Base-by-base conservation (phyloP, 2,113 vertebrate genomes). In the Rhineura floridana region DNA sequence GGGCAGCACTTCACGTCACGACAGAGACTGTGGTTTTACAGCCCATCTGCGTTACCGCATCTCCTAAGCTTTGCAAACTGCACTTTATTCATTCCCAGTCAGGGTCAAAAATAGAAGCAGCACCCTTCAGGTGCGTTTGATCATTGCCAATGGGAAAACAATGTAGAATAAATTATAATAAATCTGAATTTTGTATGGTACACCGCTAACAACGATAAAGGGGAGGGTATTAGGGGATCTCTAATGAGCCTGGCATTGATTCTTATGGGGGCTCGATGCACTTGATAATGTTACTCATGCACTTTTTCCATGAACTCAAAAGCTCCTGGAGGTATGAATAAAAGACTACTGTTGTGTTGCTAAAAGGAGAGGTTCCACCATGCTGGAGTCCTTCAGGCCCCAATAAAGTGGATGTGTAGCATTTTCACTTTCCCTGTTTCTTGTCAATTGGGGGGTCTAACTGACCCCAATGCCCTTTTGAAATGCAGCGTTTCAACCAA, bases 1-100 rank as follows among this genome's bases (percentile, higher is more conserved):
- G 33, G 90, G 75, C 93, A 94, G 92, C 92, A 91, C 95, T 90
- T 94, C 93, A 95, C 67, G 23, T 8, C 0, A 5, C 90, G 91
- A 44, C 3, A 8, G 67, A 12, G 87, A 67, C 75, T 59, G 15
- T 30, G 70, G 0, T 0, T 17, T 46, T 23, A 23, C 11, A 44
- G 10, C 44, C 44, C n/a, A 19, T n/a, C 4, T 4, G 1, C 33
- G 15, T 12, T 7, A n/a, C 46, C 52, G 46, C n/a, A n/a, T n/a
- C 5, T 86, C 46, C 85, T 39, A 5, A 8, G 23, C 12, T 48
- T n/a, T 88, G 30, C 6, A 87, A 81, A 59, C 46, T 82, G 79
- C 79, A 88, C 86, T 88, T 88, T 88, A 63, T 13, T 21, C 12
- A 19, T 17, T 19, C 15, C 19, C 21, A 13, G 30, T 19, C 6